Base-by-base conservation (phyloP, 53 echinoderm and acorn worm species). In the Astropecten irregularis region DNA sequence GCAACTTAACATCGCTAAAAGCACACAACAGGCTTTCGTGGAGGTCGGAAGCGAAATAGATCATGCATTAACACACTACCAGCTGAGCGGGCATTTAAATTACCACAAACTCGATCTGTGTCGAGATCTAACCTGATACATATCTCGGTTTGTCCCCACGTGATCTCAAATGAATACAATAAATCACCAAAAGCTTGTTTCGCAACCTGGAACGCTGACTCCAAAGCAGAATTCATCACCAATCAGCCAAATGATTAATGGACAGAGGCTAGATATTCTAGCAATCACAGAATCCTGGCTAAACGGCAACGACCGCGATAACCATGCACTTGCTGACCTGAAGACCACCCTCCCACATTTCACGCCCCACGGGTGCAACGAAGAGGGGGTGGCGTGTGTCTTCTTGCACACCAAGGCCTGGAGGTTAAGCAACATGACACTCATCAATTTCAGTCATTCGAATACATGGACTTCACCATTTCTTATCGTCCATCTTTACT, bases 281-380 rank as follows among this genome's bases (percentile, higher is more conserved):
- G 82, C 62, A 30, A 25, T 82, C 22, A 82, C 82, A 38, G 82
- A 82, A 39, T 9, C 82, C 20, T 83, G 83, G 66, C n/a, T 67
- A 36, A 83, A 21, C 10, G 83, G 49, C 14, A 50, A 51, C 29
- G 66, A 83, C 28, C 39, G 33, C 5, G 65, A 66, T 40, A 19
- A 83, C 62, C 83, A 66, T 10, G 18, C 68, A 27, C 42, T 82
- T 40, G 37, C 62, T n/a, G 60, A 82, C 34, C 40, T 63, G 26
- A 61, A 62, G 22, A 63, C 44, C 28, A 82, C 64, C 31, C 33
- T 51, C 9, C 50, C 54, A 21, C 54, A 54, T 54, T 54, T 54
- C 16, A 54, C 6, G 54, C 37, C 16, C 65, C 65, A 64, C 65
- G 65, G 37, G 26, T 54, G n/a, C 10, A 54, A 11, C 54, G 25